Percentiles rank a stretch among this genome's conserved stretches.
phyloP scores from a whole-genome alignment of 2,113 vertebrate genomes.

The Aleadryas rufinucha region DNA sequence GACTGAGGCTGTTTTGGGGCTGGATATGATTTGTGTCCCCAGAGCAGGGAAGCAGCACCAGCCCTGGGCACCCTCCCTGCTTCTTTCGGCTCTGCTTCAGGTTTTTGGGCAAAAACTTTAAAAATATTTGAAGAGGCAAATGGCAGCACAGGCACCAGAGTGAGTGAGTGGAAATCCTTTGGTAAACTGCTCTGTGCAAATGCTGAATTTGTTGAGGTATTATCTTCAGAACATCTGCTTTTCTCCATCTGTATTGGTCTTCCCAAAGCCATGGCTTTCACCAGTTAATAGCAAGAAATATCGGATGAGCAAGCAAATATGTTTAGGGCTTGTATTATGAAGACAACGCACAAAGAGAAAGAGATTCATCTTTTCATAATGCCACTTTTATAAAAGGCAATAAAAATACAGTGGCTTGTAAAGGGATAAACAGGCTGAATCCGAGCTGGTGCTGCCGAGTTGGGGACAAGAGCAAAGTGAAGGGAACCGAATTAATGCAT shows the following conservation, averaged over 20 bases:
- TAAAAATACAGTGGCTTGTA: conserved; percentile 4
- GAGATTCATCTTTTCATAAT: conserved; percentile 25
- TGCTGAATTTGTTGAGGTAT: not conserved
- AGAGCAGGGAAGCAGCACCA: not conserved
- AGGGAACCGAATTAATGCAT: conserved; percentile 48
- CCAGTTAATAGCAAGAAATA: conserved; percentile 44
- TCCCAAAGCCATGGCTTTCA: not conserved
- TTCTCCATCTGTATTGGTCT: not conserved
- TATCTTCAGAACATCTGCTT: conserved; percentile 27
- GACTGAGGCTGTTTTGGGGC: not conserved
- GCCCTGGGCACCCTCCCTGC: not conserved
- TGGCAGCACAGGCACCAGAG: not conserved
- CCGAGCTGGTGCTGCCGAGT: not conserved
- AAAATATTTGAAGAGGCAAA: not conserved
- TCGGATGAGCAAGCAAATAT: conserved; percentile 40
- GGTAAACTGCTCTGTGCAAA: not conserved
- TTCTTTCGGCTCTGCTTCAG: not conserved
- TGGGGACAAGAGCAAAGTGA: conserved; percentile 28
- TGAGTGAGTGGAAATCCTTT: not conserved
- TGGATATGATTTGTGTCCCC: not conserved
- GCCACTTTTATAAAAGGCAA: not conserved
- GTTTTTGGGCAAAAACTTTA: not conserved
- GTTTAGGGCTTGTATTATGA: conserved; percentile 18
- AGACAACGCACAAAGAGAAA: conserved; percentile 12
- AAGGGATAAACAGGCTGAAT: conserved; percentile 38